Evolutionary conservation across 2,888 invertebrate genomes (phyloP), one percentile per base, ranked within the genome.

Genomic region (Salticus scenicus): DNA sequence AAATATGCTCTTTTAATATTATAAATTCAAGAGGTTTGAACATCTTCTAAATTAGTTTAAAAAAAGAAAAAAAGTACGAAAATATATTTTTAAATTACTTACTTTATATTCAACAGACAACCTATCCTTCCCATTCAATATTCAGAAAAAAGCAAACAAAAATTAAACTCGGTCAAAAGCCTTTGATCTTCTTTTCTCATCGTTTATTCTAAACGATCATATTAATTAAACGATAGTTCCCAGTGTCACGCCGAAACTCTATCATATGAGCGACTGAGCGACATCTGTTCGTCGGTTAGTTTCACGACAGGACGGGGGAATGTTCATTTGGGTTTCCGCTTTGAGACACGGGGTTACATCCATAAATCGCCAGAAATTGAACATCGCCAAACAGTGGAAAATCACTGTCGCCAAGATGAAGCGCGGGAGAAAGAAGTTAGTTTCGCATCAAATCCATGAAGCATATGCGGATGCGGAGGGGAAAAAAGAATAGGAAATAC

Each of bases 211-310:
- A 24, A 57, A 24, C 57, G 57, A 57, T 57, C 57, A 24, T 24
- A 17, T 64, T 66, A 66, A 66, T 66, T 33, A 31, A 33, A 20
- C 31, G 14, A 20, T 66, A 20, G 10, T 17, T 33, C 30, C 66
- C 31, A 27, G n/a, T 66, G 66, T 66, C 31, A 33, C n/a, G 33
- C 66, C 66, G 57, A 57, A 57, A 57, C 24, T 57, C 57, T 57
- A 17, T 24, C 17, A 24, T 5, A 24, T 24, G 28, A 20, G 37
- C 33, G 79, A 79, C 71, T 72, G 57, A 64, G 67, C 47, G 73
- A 80, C 80, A 80, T 80, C 80, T 80, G 80, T 80, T 80, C 57
- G 57, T 73, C 73, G 67, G 80, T 57, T 73, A 7, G n/a, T 37
- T 37, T 37, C 37, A 7, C 37, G 37, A 4, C 37, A 67, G 37